A percentile compares a stretch with the other conserved stretches of the same genome.
phyloP scores from a whole-genome alignment of 2,888 invertebrate species.

The Xestoiulus laeticollis region DNA sequence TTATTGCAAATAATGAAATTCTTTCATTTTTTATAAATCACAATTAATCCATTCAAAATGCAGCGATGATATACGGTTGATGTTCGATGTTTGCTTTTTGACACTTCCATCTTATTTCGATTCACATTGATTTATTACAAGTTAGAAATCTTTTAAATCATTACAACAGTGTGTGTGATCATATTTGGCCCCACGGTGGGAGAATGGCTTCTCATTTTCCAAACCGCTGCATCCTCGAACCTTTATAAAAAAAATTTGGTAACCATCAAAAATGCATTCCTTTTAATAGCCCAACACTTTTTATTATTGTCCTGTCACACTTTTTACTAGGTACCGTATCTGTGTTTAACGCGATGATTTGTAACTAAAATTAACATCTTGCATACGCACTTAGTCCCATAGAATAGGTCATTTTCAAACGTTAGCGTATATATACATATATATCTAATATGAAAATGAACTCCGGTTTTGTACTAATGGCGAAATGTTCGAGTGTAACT shows the following conservation, averaged over 20 bases:
- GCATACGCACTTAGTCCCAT: not conserved
- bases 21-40: not conserved
- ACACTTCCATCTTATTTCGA: not conserved
- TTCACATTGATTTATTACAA: not conserved
- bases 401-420: not conserved
- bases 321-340: not conserved
- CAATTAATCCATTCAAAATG: not conserved
- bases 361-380: slow-evolving; percentile 24
- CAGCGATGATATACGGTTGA: not conserved
- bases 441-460: not conserved
- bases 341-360: not conserved
- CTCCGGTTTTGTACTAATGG: not conserved
- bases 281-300: slow-evolving; percentile 7
- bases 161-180: no score
- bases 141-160: not conserved
- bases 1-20: not conserved
- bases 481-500: slow-evolving; percentile 8
- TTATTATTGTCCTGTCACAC: not conserved
- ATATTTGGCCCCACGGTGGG: not conserved
- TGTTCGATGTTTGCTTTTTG: not conserved
- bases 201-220: not conserved
- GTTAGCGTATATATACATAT: no score
- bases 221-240: not conserved
- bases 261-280: slow-evolving; percentile 8
- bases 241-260: not conserved